Evolutionary conservation across 2,797 vertebrate species (phyloP), one percentile per base, ranked within the genome.

Genomic region (Cirrhinus mrigala): DNA sequence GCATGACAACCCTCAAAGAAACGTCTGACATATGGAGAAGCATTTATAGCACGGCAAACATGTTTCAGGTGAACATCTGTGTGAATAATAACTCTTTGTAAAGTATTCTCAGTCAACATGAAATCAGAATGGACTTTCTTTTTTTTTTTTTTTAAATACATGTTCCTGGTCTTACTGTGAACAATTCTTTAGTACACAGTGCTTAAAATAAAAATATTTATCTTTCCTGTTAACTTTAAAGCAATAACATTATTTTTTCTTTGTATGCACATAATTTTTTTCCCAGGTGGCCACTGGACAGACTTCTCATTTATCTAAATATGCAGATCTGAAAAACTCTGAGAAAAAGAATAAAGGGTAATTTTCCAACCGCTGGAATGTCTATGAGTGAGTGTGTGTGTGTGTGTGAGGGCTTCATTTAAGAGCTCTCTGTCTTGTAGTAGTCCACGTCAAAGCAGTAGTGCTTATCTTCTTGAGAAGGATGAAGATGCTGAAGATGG

Each of bases 401-500:
- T 64, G 24, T 48, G 1, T 48, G 18, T 48, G 6, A 78, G 1
- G 1, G 3, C 40, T 52, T 54, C 2, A 5, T 40, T 54, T 5
- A 33, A 74, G 37, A 62, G 4, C 33, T 52, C 16, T 76, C 5
- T 46, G 66, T 58, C n/a, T 56, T 16, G 6, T 48, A 69, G 74
- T 91, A 95, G 89, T n/a, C 92, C 74, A 84, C 92, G 78, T 78
- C 91, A 88, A 1, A 88, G 10, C 3, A 80, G 83, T 52, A 88
- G 90, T n/a, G 88, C 94, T 56, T 89, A 93, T 75, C 84, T 94
- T 56, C 91, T 96, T 22, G 85, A 91, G 60, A 90, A 94, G 84
- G 92, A 95, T 24, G 92, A 94, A n/a, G 52, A 79, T 68, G 85
- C 75, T n/a, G 91, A 88, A 18, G 88, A 89, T 66, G 83, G 58